Base-by-base conservation (phyloP, 1,140 invertebrate genomes). In the Zophobas atratus region DNA sequence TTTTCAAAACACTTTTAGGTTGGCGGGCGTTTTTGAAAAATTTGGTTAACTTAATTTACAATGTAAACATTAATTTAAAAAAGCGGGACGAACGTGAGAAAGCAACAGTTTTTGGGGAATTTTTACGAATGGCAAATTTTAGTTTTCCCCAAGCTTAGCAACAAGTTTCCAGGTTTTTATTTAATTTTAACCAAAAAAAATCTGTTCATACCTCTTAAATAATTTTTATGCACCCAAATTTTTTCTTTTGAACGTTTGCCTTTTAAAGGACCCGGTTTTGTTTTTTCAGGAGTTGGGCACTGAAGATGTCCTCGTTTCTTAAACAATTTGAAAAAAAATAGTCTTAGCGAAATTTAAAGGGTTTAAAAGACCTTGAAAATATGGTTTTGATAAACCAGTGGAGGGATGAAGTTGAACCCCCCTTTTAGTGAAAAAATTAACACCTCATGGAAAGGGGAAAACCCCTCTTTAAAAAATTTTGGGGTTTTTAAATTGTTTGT, bases 11-110 rank as follows among this genome's bases (percentile, higher is more conserved):
- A 33, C 55, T 4, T 5, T 0, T 3, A 35, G 3, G 33, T 46
- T 46, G 43, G 3, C 43, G 8, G 6, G 34, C 55, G 20, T 20
- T 20, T 20, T 0, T 20, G 20, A 20, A 20, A 20, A n/a, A n/a
- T n/a, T n/a, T n/a, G n/a, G n/a, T n/a, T n/a, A n/a, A 33, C 55
- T 33, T 35, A n/a, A 60, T 39, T 60, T 38, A 60, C 34, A 60
- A 60, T 36, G 56, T 60, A 60, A 60, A 60, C 36, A 60, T 60
- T 6, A 35, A 35, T 6, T 8, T 0, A 60, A 60, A 60, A 60
- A 60, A 4, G 34, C 32, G 38, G 33, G 38, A 60, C 38, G 33
- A 60, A 60, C 38, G 56, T 60, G 56, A 36, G 56, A 60, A 38
- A 55, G 32, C 53, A 5, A 55, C 4, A 46, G 43, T 55, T 20